Evolutionary conservation across 1,140 invertebrate genomes (phyloP).

Genomic region (Brachionus calyciflorus): DNA sequence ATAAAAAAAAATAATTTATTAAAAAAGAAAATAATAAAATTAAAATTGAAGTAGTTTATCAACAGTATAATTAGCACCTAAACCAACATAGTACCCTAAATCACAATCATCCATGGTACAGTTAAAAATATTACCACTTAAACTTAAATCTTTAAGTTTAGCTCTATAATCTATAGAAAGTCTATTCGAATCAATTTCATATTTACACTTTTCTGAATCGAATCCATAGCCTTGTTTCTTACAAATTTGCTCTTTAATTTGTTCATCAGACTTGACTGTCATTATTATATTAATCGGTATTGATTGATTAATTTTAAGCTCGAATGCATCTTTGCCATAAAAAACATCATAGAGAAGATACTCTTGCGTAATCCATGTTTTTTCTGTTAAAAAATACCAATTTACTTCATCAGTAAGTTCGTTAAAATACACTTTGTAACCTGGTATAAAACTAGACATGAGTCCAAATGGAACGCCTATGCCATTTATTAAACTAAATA

Average conservation of each 20-base stretch:
- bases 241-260: conserved; percentile 28
- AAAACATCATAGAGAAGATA: background rate
- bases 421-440: background rate
- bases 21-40: background rate
- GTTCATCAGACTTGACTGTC: conserved; percentile 28
- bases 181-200: conserved; percentile 2
- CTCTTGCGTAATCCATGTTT: conserved; percentile 44
- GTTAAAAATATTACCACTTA: conserved; percentile 20
- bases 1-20: too few relatives aligned
- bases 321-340: background rate
- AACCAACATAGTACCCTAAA: conserved; percentile 29
- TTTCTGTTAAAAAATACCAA: conserved; percentile 39
- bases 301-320: conserved; percentile 12
- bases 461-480: conserved; percentile 31
- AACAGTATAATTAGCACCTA: conserved; percentile 23
- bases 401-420: conserved; percentile 16
- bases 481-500: conserved; percentile 13
- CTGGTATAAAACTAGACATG: background rate
- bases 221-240: background rate
- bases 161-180: background rate
- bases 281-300: conserved; percentile 27
- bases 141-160: background rate
- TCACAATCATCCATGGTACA: conserved; percentile 29
- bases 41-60: conserved; percentile 1
- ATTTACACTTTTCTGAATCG: conserved; percentile 32